Evolutionary conservation across 35 echinoderm and acorn worm genomes (phyloP).

Genomic region (Lytechinus variegatus): DNA sequence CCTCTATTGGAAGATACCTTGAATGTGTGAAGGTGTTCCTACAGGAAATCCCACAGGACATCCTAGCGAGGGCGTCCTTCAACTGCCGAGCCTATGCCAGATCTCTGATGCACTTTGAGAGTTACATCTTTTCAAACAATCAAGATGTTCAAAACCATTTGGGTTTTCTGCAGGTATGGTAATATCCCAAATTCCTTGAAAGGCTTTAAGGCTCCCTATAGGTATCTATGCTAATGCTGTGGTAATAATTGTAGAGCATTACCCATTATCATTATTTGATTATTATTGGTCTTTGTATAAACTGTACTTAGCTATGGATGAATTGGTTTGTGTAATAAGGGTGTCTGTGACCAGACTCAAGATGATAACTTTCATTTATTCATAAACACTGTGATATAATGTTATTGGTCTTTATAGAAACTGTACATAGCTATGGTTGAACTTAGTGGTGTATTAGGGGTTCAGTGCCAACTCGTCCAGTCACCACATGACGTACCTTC

Average conservation of each 20-base stretch:
- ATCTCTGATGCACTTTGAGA: conserved; percentile 96
- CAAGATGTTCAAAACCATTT: conserved; percentile 83
- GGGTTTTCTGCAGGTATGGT: conserved; percentile 82
- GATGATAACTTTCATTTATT: too few species aligned
- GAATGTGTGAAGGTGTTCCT: conserved; percentile 69
- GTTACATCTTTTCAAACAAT: conserved; percentile 62
- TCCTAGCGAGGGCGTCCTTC: conserved; percentile 88
- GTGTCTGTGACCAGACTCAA: too few species aligned
- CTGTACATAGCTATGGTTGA: too few species aligned
- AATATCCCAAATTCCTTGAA: too few species aligned
- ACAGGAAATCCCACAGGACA: conserved; percentile 87
- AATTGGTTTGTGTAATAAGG: too few species aligned
- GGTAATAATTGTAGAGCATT: too few species aligned
- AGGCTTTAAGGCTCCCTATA: too few species aligned
- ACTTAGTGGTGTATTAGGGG: conserved; percentile 88
- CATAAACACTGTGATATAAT: too few species aligned
- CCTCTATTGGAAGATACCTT: conserved; percentile 57
- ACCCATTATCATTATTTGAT: neutral
- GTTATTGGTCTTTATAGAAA: too few species aligned
- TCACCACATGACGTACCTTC: too few species aligned
- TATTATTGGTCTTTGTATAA: conserved; percentile 58
- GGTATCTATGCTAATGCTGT: too few species aligned
- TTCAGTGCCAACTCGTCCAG: neutral
- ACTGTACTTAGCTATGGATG: conserved; percentile 89
- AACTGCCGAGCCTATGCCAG: conserved; percentile 92